Base-by-base conservation (phyloP, 2,113 vertebrate genomes). In the Leptobrachium leishanense region DNA sequence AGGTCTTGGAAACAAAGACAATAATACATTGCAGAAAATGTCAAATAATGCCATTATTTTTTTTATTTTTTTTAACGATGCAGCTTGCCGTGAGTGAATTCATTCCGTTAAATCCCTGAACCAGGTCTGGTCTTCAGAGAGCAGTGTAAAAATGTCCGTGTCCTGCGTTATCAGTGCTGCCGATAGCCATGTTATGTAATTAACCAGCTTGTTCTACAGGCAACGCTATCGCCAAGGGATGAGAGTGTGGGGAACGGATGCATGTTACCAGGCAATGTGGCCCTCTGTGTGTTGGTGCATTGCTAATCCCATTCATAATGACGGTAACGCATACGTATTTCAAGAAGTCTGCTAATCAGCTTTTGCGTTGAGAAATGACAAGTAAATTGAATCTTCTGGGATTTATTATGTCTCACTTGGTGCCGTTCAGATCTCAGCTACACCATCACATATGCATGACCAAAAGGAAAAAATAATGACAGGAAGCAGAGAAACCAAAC, bases 351-450 rank as follows among this genome's bases (percentile, higher is more conserved):
- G 74, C 87, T 91, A 92, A 93, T 91, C 89, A 94, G 87, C 81
- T 84, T 85, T 67, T 82, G 83, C 87, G 77, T 82, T 66, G 82
- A 83, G 87, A 78, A 91, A 92, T 85, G 84, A 87, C 85, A 91
- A 90, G 90, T 93, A 94, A 93, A 92, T 91, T 91, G 90, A 85
- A 90, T 83, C 89, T 91, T 88, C 83, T 84, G 91, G 90, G 90
- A 91, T 86, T 88, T 83, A 82, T 89, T 87, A 90, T 86, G 85
- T 88, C 88, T 84, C 82, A 88, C 89, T 87, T 87, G 81, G 84
- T 79, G 71, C 82, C 85, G 89, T 85, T 84, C 81, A 76, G 89
- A 89, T 87, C 86, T 89, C 84, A 82, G 84, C 77, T 80, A 87
- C 89, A 86, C 87, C 88, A 92, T 90, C 87, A 87, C 83, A 82